Base-by-base conservation (phyloP, 2,113 vertebrate species). In the Labrus mixtus region DNA sequence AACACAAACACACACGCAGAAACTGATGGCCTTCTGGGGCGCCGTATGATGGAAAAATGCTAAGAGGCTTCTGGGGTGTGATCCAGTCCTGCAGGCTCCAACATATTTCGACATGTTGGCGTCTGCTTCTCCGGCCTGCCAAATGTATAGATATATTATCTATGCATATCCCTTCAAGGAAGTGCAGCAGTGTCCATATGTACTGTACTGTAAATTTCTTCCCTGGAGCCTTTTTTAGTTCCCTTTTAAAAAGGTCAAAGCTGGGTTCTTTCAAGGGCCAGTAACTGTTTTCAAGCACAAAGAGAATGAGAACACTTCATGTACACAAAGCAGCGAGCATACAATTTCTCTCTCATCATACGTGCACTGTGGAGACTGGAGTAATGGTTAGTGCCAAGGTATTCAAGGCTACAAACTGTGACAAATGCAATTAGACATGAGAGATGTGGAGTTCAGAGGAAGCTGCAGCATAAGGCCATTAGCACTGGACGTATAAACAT, bases 1-100 rank as follows among this genome's bases (percentile, higher is more conserved):
- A 39, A 10, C n/a, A 22, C 15, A 16, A 57, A 46, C 15, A 41
- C 19, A 15, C 15, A 77, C 60, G 22, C 11, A 17, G 25, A 10
- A 25, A 20, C 65, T 55, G 67, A 73, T 71, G 69, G 48, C 68
- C 66, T 57, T 84, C 68, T 79, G 58, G 77, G 72, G 68, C 59
- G 22, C 83, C 90, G 89, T 92, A 90, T 90, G 92, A 90, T 87
- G 83, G 85, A 82, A 90, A 88, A 85, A 86, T 46, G 73, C 89
- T 87, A 16, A 76, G 54, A 88, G 89, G 77, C 72, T 76, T 84
- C 62, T 86, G 60, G 81, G 66, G 63, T 67, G 68, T 68, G 75
- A 79, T 51, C 60, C 54, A 76, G 66, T 62, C 57, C 74, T 79
- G 70, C 83, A 74, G 77, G 86, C 79, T 72, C 55, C 62, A 45